phyloP scores from a whole-genome alignment of 2,113 vertebrate genomes.

The Tursiops truncatus region DNA sequence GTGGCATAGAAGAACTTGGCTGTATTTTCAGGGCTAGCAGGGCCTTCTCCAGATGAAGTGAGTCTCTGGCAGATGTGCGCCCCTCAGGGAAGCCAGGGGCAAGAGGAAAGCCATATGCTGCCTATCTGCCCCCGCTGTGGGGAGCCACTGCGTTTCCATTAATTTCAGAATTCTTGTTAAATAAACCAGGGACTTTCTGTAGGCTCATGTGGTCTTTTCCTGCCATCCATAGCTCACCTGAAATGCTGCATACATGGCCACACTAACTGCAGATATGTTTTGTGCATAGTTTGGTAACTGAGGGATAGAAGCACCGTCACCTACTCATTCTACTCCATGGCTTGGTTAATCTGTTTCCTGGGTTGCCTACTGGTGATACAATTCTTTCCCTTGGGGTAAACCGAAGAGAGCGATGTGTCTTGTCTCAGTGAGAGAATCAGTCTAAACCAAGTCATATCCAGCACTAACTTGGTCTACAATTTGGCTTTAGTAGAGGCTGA shows the following conservation, averaged over 20 bases:
- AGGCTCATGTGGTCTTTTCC: neutral
- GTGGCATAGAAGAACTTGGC: neutral
- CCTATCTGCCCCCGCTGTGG: neutral
- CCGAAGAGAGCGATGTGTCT: neutral
- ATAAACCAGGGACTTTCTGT: neutral
- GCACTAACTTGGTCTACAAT: neutral
- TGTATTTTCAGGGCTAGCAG: neutral
- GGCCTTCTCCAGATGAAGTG: neutral
- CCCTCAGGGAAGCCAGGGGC: slow-evolving; percentile 48
- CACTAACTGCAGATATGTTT: neutral
- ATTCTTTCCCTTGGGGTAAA: neutral
- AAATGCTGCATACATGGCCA: neutral
- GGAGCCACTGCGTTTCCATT: neutral
- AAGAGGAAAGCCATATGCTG: slow-evolving; percentile 52
- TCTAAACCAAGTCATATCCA: neutral
- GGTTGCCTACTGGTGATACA: neutral
- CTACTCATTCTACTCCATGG: neutral
- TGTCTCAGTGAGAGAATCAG: neutral
- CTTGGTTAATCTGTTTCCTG: neutral
- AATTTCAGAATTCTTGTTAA: slow-evolving; percentile 7
- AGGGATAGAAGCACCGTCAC: neutral
- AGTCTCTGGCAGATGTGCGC: slow-evolving; percentile 43
- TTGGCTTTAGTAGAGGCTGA: neutral
- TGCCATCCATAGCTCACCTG: neutral
- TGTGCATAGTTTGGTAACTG: neutral